phyloP scores from a whole-genome alignment of 2,797 vertebrate genomes.

The Aotus griseimembra region DNA sequence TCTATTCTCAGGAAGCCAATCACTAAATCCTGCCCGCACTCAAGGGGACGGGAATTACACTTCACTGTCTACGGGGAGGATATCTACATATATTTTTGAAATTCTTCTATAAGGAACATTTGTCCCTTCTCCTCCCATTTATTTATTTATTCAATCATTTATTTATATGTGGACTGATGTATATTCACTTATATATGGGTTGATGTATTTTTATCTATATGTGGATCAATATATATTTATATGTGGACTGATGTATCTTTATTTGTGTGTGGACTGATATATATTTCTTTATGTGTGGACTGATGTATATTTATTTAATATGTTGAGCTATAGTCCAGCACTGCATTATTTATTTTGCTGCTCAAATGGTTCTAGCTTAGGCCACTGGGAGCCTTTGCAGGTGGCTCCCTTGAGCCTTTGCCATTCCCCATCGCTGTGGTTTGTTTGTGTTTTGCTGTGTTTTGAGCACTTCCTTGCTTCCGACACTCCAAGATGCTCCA shows the following conservation, averaged over 20 bases:
- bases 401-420: background rate
- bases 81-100: background rate
- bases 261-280: too few relatives aligned
- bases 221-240: too few relatives aligned
- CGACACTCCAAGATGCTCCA: background rate
- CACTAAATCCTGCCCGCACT: background rate
- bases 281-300: background rate
- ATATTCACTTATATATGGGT: too few relatives aligned
- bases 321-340: background rate
- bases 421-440: rapidly evolving
- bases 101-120: background rate
- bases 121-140: background rate
- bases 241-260: too few relatives aligned
- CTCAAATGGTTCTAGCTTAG: background rate
- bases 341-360: background rate
- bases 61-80: background rate
- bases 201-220: too few relatives aligned
- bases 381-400: background rate
- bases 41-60: too few relatives aligned
- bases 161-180: too few relatives aligned
- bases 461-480: background rate
- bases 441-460: background rate
- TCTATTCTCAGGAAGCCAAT: background rate
- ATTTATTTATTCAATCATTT: background rate
- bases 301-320: background rate